These are phyloP conservation scores for Holothuria leucospilota DNA, from an alignment of 53 echinoderm and acorn worm genomes.

Conservation along the genomic window DNA sequence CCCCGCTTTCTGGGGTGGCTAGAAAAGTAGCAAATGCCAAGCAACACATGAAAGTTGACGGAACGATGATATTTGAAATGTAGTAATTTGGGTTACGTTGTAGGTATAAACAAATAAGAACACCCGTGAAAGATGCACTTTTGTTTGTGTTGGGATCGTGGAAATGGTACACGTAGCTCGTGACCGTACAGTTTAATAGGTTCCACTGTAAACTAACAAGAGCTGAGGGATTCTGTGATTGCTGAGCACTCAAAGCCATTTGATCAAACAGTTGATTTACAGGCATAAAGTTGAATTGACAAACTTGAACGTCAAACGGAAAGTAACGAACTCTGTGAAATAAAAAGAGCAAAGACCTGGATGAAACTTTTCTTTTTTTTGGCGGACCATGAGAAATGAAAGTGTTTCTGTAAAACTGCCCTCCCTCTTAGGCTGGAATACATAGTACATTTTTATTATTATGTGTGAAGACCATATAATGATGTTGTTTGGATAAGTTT, in stretches of 20 bases:
- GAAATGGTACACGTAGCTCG: not conserved
- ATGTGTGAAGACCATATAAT: too few species aligned
- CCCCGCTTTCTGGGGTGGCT: slow-evolving; percentile 5
- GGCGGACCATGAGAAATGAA: too few species aligned
- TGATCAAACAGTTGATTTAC: not conserved
- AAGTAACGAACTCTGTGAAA: slow-evolving; percentile 6
- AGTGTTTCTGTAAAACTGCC: too few species aligned
- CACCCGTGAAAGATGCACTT: not conserved
- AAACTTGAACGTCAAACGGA: slow-evolving; percentile 4
- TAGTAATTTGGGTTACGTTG: slow-evolving; percentile 7
- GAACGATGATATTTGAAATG: not conserved
- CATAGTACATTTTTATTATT: too few species aligned
- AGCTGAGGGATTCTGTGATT: not conserved
- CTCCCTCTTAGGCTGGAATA: too few species aligned
- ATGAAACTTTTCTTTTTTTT: too few species aligned
- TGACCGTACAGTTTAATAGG: not conserved
- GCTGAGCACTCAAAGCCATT: not conserved
- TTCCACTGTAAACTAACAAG: not conserved
- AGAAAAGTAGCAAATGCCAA: slow-evolving; percentile 14
- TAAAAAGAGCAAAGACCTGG: too few species aligned
- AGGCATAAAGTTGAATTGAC: not conserved
- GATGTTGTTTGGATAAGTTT: too few species aligned
- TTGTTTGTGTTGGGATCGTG: not conserved
- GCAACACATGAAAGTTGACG: not conserved
- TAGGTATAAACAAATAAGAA: not conserved